Conservation (phyloP, 2,888 invertebrate species). For the Pristionchus exspectatus region DNA sequence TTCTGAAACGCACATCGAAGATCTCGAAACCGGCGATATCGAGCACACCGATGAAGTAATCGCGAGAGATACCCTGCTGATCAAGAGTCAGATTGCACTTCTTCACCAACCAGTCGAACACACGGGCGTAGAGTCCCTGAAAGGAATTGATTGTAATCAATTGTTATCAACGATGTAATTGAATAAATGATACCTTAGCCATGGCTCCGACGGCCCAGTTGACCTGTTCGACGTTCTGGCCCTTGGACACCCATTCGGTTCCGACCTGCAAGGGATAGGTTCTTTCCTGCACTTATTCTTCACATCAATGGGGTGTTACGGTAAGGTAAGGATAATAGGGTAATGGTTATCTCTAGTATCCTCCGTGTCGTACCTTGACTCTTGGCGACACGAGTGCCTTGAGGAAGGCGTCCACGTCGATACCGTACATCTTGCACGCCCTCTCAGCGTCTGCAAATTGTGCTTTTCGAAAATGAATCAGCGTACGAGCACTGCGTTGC, state of each 20-base stretch:
- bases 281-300: too few species aligned
- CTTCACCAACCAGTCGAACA: conserved; percentile 91
- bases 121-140: conserved; percentile 81
- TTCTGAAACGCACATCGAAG: conserved; percentile 79
- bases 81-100: conserved; percentile 95
- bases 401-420: conserved; percentile 76
- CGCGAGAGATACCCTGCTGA: conserved; percentile 80
- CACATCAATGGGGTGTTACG: too few species aligned
- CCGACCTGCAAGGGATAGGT: conserved; percentile 76
- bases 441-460: conserved; percentile 81
- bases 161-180: background rate
- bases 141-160: conserved; percentile 79
- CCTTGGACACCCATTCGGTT: conserved; percentile 82
- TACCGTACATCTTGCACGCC: conserved; percentile 72
- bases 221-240: conserved; percentile 81
- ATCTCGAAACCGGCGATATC: conserved; percentile 83
- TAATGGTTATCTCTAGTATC: background rate
- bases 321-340: too few species aligned
- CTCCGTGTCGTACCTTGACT: conserved; percentile 78
- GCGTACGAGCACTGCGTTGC: background rate
- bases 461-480: background rate
- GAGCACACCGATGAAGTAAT: conserved; percentile 79
- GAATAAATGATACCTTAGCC: conserved; percentile 78
- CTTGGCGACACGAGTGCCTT: conserved; percentile 81
- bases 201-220: conserved; percentile 80